phyloP scores from a whole-genome alignment of 2,113 vertebrate species.

The Salvelinus alpinus region DNA sequence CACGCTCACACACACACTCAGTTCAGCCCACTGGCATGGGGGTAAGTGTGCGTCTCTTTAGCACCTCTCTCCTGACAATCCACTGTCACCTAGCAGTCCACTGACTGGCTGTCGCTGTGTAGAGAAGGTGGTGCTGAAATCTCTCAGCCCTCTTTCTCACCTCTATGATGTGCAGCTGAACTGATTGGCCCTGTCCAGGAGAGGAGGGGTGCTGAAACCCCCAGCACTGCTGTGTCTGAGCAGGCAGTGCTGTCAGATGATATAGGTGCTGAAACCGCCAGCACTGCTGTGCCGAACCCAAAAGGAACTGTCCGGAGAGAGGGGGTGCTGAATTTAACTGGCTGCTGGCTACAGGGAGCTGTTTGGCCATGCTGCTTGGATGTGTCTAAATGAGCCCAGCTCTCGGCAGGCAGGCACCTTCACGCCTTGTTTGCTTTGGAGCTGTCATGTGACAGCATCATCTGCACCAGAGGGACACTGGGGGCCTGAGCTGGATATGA shows the following conservation, averaged over 20 bases:
- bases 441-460: neutral
- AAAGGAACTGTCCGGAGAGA: slow-evolving; percentile 10
- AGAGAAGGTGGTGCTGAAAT: slow-evolving; percentile 46
- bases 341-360: slow-evolving; percentile 28
- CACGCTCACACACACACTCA: too few relatives aligned
- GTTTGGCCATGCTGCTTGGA: slow-evolving; percentile 14
- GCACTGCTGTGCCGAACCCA: neutral
- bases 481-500: slow-evolving; percentile 28
- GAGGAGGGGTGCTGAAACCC: slow-evolving; percentile 17
- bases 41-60: neutral
- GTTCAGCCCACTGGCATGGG: too few relatives aligned
- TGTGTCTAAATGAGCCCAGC: slow-evolving; percentile 25
- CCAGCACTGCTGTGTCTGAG: neutral
- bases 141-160: slow-evolving; percentile 3
- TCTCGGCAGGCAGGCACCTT: slow-evolving; percentile 34
- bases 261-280: neutral
- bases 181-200: slow-evolving; percentile 7
- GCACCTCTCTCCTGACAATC: slow-evolving; percentile 12
- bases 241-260: neutral
- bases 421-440: slow-evolving; percentile 51
- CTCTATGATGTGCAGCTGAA: neutral
- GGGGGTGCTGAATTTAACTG: slow-evolving; percentile 10
- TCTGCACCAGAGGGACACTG: slow-evolving; percentile 22
- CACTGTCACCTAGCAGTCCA: neutral
- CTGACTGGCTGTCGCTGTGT: slow-evolving; percentile 23